Evolutionary conservation across 1,140 invertebrate genomes (phyloP).

Genomic region (Ditylenchus dipsaci): DNA sequence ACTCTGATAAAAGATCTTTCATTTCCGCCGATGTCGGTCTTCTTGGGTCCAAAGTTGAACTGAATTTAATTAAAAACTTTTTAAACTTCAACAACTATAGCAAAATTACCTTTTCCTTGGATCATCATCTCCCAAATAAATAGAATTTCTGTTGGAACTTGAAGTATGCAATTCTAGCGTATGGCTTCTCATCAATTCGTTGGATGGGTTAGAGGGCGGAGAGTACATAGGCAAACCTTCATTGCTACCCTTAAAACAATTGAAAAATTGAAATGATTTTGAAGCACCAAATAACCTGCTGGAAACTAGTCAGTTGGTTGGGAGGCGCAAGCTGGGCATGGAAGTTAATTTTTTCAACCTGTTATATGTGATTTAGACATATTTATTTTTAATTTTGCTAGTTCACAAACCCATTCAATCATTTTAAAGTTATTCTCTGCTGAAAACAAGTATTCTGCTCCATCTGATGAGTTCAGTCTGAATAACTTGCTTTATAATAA

Average conservation of each 20-base stretch:
- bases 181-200: not conserved
- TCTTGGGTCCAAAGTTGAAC: not conserved
- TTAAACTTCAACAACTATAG: not conserved
- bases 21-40: not conserved
- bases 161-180: conserved; percentile 1
- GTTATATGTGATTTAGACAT: not conserved
- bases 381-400: not conserved
- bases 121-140: not conserved
- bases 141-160: not conserved
- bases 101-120: not conserved
- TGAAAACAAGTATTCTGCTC: conserved; percentile 84
- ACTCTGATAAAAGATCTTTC: not conserved
- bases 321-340: conserved; percentile 79
- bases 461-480: conserved; percentile 66
- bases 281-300: not conserved
- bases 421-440: conserved; percentile 72
- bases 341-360: conserved; percentile 81
- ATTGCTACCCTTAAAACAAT: not conserved
- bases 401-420: conserved; percentile 71
- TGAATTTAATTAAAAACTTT: not conserved
- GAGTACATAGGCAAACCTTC: not conserved
- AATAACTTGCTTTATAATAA: conserved; percentile 15
- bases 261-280: no score
- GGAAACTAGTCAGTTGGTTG: conserved; percentile 4
- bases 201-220: not conserved